A percentile compares a stretch with the other conserved stretches of the same genome.
Evolutionary conservation across 1,140 invertebrate genomes (phyloP).

Genomic region (Scaptomyza montana): DNA sequence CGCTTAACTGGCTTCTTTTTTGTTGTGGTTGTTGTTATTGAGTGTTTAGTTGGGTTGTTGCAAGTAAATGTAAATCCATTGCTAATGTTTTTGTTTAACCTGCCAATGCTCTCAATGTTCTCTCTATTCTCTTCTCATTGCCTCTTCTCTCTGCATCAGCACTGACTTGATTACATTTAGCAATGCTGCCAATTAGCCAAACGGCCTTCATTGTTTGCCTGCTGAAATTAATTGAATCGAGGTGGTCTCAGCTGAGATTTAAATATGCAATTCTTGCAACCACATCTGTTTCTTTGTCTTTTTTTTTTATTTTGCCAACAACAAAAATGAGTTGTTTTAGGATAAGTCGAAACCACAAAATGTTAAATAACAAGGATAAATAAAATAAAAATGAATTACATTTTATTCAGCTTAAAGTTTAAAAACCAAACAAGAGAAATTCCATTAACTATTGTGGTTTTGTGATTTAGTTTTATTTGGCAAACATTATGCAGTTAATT

Average conservation of each 20-base stretch:
- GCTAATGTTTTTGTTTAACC: conserved; percentile 53
- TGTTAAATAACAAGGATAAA: too few species aligned
- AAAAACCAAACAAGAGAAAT: background rate
- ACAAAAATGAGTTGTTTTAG: too few species aligned
- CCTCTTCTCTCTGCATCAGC: background rate
- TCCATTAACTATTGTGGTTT: too few species aligned
- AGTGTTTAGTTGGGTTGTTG: background rate
- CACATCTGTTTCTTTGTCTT: conserved; percentile 1
- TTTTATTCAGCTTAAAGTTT: background rate
- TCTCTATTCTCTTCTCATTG: background rate
- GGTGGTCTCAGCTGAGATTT: conserved; percentile 71
- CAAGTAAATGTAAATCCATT: conserved; percentile 34
- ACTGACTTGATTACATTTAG: conserved; percentile 66
- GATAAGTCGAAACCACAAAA: too few species aligned
- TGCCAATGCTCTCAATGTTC: conserved; percentile 12
- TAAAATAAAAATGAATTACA: background rate
- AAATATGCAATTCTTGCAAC: conserved; percentile 35
- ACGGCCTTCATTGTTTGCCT: conserved; percentile 65
- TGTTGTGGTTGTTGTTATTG: conserved; percentile 28
- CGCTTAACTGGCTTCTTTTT: background rate
- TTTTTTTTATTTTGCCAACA: background rate
- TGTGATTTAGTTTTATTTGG: too few species aligned
- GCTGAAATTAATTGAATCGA: conserved; percentile 78
- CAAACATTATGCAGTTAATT: too few species aligned
- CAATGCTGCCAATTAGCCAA: conserved; percentile 66